Base-by-base conservation (phyloP, 2,888 invertebrate genomes). In the Chydorus sphaericus region DNA sequence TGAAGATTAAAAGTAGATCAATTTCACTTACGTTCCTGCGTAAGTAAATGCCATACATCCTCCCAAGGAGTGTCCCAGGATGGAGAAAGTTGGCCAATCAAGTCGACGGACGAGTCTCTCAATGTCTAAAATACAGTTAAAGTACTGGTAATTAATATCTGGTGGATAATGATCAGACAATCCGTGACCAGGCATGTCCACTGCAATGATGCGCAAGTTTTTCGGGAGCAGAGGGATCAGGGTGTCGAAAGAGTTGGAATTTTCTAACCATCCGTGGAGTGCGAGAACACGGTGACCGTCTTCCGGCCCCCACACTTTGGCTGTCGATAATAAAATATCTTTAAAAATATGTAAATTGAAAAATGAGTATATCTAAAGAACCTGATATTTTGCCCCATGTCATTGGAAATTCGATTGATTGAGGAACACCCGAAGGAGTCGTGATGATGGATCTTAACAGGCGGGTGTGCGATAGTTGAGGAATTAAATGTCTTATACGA, bases 261-360 rank as follows among this genome's bases (percentile, higher is more conserved):
- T 87, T 67, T 87, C 86, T 68, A 88, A 88, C 83, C 84, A 84
- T 0, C 86, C 86, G 65, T 86, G 86, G 14, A 85, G 64, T 1
- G 80, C 80, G 29, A 86, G 66, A 57, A 85, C 74, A 0, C 84
- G 84, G 48, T 80, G 73, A 20, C 74, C 72, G 59, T 78, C 71
- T 60, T 74, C 75, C 3, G 81, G 74, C 10, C 84, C 83, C 79
- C 84, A 85, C 71, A 81, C 75, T 67, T 82, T 83, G 2, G 80
- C 82, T 57, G 61, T 69, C 61, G 58, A 4, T 28, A 31, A 14
- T 36, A 8, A 39, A 44, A 26, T 1, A 44, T 14, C 7, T 1
- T 8, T 14, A 14, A 26, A n/a, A 10, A 26, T 44, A 44, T 39
- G 14, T 16, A 10, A 20, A 39, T 6, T 14, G 10, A 4, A 31